Evolutionary conservation across 2,797 vertebrate species (phyloP), one percentile per base, ranked within the genome.

Genomic region (Benthosema pterotum): DNA sequence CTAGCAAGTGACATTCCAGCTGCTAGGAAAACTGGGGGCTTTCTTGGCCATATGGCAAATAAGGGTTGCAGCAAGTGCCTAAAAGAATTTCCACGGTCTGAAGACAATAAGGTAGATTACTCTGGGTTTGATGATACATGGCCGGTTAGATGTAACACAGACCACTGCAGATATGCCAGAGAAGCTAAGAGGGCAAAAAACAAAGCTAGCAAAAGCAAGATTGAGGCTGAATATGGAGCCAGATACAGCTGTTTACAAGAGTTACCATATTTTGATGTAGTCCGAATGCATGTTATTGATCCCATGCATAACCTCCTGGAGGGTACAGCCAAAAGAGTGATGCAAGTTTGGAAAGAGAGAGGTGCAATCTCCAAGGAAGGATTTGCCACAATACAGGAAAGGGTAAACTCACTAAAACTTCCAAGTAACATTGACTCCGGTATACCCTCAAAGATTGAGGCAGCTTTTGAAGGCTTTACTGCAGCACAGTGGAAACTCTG

Each of bases 241-340:
- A 58, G 42, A 13, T 58, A 46, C 42, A 58, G 56, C 46, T 58
- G 56, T 47, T 18, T 58, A 11, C 56, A 58, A 46, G 56, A 58
- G 2, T 42, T 58, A 47, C 56, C 42, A 4, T 58, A 58, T 42
- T 47, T 58, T 3, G 43, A 58, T 47, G 43, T 58, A 3, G 56
- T 58, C 8, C 56, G 17, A n/a, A 58, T 58, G 56, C 56, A 58
- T 58, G 42, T 58, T 5, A 58, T 58, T 25, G 56, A 58, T 16
- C 56, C 43, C 3, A 58, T 58, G 56, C 56, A 58, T 17, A 58
- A 58, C 18, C 12, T 58, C 11, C 18, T 58, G 25, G 56, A 58
- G 17, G 56, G 56, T 43, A 58, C 56, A 11, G 56, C 56, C 38
- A 58, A 58, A 47, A 58, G 56, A 17, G 56, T 58, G 3, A 58